phyloP scores from a whole-genome alignment of 2,113 vertebrate genomes.

The Podocnemis expansa region DNA sequence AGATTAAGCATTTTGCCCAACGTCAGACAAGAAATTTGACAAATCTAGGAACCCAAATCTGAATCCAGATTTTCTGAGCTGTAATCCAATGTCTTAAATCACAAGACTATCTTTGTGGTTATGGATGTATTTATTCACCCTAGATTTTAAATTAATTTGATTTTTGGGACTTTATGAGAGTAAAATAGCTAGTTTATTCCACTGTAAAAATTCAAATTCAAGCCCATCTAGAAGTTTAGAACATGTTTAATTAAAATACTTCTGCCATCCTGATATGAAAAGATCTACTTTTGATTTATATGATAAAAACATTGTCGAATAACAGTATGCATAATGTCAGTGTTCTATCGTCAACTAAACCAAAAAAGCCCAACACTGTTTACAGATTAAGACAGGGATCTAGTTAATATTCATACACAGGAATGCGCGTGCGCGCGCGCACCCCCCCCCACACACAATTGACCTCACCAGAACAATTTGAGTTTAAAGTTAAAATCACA shows the following conservation, averaged over 20 bases:
- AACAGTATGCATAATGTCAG: background rate
- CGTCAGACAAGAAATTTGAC: accelerated
- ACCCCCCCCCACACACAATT: background rate
- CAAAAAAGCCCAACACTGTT: background rate
- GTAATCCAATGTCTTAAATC: background rate
- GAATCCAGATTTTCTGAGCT: background rate
- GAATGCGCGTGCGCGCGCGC: too few species aligned
- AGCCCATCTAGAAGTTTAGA: background rate
- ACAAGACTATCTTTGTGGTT: background rate
- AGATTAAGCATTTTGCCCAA: background rate
- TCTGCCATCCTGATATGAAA: background rate
- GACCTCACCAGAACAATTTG: background rate
- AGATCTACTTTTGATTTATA: background rate
- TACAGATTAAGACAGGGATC: background rate
- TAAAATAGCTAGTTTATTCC: background rate
- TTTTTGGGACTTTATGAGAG: background rate
- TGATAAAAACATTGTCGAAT: background rate
- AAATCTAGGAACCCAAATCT: background rate
- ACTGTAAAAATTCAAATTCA: background rate
- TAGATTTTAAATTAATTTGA: background rate
- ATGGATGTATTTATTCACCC: background rate
- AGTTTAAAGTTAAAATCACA: background rate
- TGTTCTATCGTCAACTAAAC: background rate
- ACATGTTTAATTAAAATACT: background rate
- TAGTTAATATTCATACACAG: background rate